phyloP scores from a whole-genome alignment of 64 coral and sea anemone genomes.

The Stichodactyla mertensii region DNA sequence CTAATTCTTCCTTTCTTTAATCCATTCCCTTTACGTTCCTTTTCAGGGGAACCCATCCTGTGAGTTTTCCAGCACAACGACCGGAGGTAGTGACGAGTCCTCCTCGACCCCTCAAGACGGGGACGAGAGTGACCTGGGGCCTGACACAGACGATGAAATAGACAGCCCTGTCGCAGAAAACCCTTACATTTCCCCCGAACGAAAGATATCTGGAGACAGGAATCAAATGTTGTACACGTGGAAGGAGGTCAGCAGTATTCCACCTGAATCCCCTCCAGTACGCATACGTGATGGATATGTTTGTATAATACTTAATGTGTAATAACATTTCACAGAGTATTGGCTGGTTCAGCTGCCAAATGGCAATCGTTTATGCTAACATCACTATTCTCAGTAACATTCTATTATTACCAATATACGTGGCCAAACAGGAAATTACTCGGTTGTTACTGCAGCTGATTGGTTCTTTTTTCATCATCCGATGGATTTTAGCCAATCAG shows the following conservation, averaged over 20 bases:
- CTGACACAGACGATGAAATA: conserved; percentile 75
- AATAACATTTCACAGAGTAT: not conserved
- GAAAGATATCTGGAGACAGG: conserved; percentile 33
- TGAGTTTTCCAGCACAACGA: conserved; percentile 62
- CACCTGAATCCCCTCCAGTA: conserved; percentile 15
- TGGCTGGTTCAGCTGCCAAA: not conserved
- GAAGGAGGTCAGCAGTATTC: conserved; percentile 64
- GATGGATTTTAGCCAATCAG: too few species aligned
- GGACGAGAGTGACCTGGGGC: conserved; percentile 62
- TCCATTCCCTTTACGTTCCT: not conserved
- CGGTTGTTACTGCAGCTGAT: too few species aligned
- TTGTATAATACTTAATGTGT: conserved; percentile 6
- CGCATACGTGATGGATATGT: conserved; percentile 6
- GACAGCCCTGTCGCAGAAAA: conserved; percentile 50
- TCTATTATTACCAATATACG: not conserved
- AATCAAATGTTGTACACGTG: conserved; percentile 59
- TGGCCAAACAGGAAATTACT: too few species aligned
- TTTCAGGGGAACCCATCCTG: conserved; percentile 57
- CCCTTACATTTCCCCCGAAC: conserved; percentile 20
- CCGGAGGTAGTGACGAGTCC: conserved; percentile 89
- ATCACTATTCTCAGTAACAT: not conserved
- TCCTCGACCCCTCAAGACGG: conserved; percentile 66
- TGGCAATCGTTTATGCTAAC: not conserved
- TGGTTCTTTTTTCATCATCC: too few species aligned
- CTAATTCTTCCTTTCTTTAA: not conserved